Conservation (phyloP, 2,797 vertebrate species). For the Gallinago nigripennis region DNA sequence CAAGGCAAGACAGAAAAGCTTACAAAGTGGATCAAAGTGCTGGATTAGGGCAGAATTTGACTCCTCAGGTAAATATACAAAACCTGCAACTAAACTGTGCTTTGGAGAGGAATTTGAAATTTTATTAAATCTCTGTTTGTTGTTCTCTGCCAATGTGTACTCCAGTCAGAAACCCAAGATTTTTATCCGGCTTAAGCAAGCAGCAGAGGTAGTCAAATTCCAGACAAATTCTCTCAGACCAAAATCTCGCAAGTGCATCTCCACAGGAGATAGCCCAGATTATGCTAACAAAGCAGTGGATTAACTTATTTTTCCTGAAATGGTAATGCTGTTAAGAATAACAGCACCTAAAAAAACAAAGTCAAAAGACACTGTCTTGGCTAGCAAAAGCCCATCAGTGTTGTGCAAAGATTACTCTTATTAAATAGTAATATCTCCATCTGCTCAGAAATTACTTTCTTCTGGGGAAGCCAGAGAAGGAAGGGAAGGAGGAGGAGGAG, state of each 20-base stretch:
- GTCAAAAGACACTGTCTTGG: not conserved
- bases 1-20: not conserved
- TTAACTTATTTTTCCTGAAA: not conserved
- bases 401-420: not conserved
- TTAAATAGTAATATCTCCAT: not conserved
- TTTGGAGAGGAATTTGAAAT: conserved; percentile 18
- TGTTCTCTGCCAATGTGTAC: not conserved
- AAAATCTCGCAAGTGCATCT: not conserved
- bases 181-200: conserved; percentile 10
- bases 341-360: not conserved
- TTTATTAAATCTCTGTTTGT: not conserved
- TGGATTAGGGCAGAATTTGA: not conserved
- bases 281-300: not conserved
- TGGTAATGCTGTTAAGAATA: not conserved
- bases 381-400: not conserved
- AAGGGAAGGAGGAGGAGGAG: not conserved
- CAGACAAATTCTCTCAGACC: not conserved
- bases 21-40: not conserved
- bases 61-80: conserved; percentile 6
- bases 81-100: not conserved
- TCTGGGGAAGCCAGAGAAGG: not conserved
- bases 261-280: not conserved
- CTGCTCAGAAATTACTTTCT: not conserved
- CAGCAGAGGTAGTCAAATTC: not conserved
- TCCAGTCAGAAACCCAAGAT: not conserved